Base-by-base conservation (phyloP, 2,797 vertebrate species). In the Xenentodon cancila region DNA sequence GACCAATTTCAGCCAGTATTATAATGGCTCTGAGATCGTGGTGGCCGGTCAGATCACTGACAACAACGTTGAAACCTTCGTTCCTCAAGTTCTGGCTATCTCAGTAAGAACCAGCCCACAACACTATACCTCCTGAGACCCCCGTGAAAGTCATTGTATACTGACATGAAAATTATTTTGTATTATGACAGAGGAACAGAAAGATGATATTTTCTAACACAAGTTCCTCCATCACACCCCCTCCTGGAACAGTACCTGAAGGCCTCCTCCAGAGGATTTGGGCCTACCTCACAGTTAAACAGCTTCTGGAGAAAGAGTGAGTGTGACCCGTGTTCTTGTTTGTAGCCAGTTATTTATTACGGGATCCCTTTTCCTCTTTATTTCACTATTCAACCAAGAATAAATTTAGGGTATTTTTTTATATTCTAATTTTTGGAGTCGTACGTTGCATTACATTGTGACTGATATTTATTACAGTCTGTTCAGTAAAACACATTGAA, bases 241-340 rank as follows among this genome's bases (percentile, higher is more conserved):
- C 46, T 0, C 47, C 25, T 62, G 73, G 3, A 25, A 60, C 55
- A 3, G 43, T 8, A 53, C 66, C 76, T 71, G 90, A 71, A 43
- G 66, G 63, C 57, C 80, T 68, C 34, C 79, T 90, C 44, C 81
- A 93, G 82, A 89, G 94, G 44, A 81, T 94, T 15, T 95, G 94
- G 94, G 94, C 93, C 37, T 93, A 92, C 73, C 91, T 95, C 18
- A 94, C 93, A 27, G 94, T 95, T 22, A 93, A 95, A 51, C 93
- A 95, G 68, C 87, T 93, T 15, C 80, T 95, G 59, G 90, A 93
- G 4, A 88, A 87, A 85, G 79, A 91, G 94, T 95, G 55, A 89
- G 92, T 84, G 4, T 30, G 1, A 48, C 15, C 12, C 17, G 4
- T 0, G 4, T 2, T n/a, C 46, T 9, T 59, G 3, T 59, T 37